A percentile compares a stretch with the other conserved stretches of the same genome.
Evolutionary conservation across 2,888 invertebrate species (phyloP).

Genomic region (Lithophane socia): DNA sequence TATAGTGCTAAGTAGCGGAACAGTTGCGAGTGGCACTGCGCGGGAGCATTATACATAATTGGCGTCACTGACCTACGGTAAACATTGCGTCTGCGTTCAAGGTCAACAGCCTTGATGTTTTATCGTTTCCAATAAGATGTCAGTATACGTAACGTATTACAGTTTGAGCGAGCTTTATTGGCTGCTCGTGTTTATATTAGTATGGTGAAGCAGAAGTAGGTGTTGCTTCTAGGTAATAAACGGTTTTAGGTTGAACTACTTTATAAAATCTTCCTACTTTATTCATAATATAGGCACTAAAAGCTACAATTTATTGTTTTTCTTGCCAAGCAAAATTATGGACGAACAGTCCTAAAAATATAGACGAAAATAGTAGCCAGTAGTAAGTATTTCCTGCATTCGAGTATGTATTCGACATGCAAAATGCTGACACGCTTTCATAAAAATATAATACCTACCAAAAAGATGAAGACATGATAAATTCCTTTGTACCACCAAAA

Average conservation of each 20-base stretch:
- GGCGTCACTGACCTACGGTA: constrained; percentile 72
- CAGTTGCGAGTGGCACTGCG: constrained; percentile 54
- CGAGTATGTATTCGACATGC: neutral
- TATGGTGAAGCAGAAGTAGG: constrained; percentile 23
- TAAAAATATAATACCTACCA: constrained; percentile 3
- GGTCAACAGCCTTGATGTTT: constrained; percentile 69
- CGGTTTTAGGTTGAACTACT: constrained; percentile 14
- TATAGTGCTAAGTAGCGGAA: constrained; percentile 55
- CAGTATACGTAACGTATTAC: constrained; percentile 63
- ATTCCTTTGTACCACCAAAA: constrained; percentile 43
- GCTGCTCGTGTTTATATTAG: constrained; percentile 47
- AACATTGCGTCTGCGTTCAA: constrained; percentile 70
- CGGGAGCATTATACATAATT: constrained; percentile 63
- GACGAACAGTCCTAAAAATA: neutral
- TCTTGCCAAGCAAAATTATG: neutral
- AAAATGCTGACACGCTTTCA: constrained; percentile 4
- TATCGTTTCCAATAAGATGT: constrained; percentile 67
- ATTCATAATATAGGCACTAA: neutral
- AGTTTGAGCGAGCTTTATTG: constrained; percentile 54
- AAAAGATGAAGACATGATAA: constrained; percentile 31
- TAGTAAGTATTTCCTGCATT: constrained; percentile 12
- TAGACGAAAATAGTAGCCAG: neutral
- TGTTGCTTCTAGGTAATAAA: constrained; percentile 20
- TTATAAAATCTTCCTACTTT: constrained; percentile 7
- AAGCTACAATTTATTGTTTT: neutral